Percentiles rank a stretch among this genome's conserved stretches.
Evolutionary conservation across 1,140 invertebrate species (phyloP).

Genomic region (Psix sp.): DNA sequence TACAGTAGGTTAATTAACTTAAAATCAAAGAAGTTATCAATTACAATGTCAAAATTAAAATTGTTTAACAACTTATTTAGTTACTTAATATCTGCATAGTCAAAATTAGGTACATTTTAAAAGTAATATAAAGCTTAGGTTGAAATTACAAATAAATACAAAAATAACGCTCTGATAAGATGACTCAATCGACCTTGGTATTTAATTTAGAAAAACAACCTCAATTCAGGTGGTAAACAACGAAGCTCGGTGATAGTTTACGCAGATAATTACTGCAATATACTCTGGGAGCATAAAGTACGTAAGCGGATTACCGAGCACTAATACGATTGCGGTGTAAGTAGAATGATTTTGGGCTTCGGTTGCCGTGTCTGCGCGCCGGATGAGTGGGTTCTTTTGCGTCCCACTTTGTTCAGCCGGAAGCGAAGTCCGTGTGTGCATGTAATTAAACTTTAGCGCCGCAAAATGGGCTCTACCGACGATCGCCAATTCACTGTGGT

Average conservation of each 20-base stretch:
- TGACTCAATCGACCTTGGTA: too few relatives aligned
- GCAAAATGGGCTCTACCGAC: slow-evolving; percentile 36
- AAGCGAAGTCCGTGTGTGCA: slow-evolving; percentile 25
- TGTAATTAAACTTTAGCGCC: slow-evolving; percentile 45
- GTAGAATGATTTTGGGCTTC: slow-evolving; percentile 36
- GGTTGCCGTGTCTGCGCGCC: slow-evolving; percentile 1
- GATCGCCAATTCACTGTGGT: slow-evolving; percentile 56
- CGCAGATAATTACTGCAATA: slow-evolving; percentile 36
- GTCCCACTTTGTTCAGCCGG: slow-evolving; percentile 5
- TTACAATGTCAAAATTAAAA: too few relatives aligned
- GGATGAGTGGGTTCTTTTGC: slow-evolving; percentile 24
- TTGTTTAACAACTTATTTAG: too few relatives aligned
- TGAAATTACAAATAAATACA: too few relatives aligned
- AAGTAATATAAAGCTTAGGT: too few relatives aligned
- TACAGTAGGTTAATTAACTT: too few relatives aligned
- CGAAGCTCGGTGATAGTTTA: slow-evolving; percentile 10
- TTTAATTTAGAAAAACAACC: too few relatives aligned
- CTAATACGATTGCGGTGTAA: slow-evolving; percentile 44
- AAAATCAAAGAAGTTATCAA: too few relatives aligned
- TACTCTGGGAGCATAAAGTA: slow-evolving; percentile 29
- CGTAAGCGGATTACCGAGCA: slow-evolving; percentile 37
- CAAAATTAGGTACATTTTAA: too few relatives aligned
- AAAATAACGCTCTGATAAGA: too few relatives aligned
- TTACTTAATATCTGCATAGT: too few relatives aligned
- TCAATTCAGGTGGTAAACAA: too few relatives aligned